Evolutionary conservation across 1,140 invertebrate species (phyloP).

Genomic region (Drosophila teissieri): DNA sequence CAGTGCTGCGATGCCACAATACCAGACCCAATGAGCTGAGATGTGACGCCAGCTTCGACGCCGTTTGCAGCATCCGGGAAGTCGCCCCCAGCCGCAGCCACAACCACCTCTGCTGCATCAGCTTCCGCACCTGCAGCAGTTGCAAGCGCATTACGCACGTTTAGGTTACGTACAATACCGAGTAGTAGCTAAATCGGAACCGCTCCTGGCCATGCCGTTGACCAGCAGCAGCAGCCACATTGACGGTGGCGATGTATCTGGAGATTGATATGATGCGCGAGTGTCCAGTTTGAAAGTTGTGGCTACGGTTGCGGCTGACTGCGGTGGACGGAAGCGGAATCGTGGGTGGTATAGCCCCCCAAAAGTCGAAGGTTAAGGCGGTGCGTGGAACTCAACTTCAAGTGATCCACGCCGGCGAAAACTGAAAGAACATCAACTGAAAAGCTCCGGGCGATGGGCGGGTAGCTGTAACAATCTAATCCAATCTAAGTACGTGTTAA

Average conservation of each 20-base stretch:
- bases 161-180: constrained; percentile 51
- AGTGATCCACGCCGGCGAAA: constrained; percentile 64
- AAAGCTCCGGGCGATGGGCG: constrained; percentile 73
- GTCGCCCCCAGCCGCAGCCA: constrained; percentile 50
- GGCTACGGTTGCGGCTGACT: constrained; percentile 33
- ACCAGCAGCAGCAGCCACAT: constrained; percentile 24
- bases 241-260: constrained; percentile 21
- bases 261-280: constrained; percentile 9
- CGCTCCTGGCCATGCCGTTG: constrained; percentile 16
- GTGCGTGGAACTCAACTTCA: constrained; percentile 62
- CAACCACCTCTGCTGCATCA: constrained; percentile 39
- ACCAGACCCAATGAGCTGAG: constrained; percentile 89
- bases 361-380: constrained; percentile 50
- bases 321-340: constrained; percentile 1
- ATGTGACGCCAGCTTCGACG: constrained; percentile 81
- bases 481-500: constrained; percentile 82
- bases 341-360: not conserved
- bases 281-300: constrained; percentile 17
- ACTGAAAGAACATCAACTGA: constrained; percentile 43
- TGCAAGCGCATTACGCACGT: constrained; percentile 31
- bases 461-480: constrained; percentile 83
- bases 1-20: constrained; percentile 91
- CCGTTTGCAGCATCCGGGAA: constrained; percentile 71
- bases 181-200: constrained; percentile 31
- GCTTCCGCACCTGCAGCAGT: constrained; percentile 26